These are phyloP conservation scores for Artemia franciscana DNA, from an alignment of 1,140 invertebrate genomes.

Conservation along the genomic window DNA sequence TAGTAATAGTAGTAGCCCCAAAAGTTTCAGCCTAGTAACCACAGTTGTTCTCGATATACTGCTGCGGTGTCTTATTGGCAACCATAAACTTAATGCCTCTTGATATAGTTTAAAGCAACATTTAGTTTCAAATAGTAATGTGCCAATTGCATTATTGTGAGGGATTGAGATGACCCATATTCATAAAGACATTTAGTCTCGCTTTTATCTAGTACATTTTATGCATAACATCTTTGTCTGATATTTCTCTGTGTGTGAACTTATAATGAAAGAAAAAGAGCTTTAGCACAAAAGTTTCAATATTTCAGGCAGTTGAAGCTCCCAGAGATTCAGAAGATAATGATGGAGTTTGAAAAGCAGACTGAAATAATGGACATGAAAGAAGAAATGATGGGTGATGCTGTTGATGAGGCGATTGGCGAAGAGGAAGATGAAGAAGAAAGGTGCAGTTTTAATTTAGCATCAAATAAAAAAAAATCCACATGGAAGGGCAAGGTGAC, in stretches of 20 bases:
- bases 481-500: too few species aligned
- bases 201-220: not conserved
- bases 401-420: conserved; percentile 97
- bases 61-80: too few species aligned
- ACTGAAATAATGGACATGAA: conserved; percentile 99
- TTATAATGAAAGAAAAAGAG: not conserved
- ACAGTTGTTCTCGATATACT: too few species aligned
- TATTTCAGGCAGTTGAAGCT: conserved; percentile 63
- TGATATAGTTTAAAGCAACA: too few species aligned
- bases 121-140: too few species aligned
- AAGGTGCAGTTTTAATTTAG: conserved; percentile 32
- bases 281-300: not conserved
- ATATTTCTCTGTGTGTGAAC: not conserved
- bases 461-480: too few species aligned
- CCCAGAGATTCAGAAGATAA: conserved; percentile 96
- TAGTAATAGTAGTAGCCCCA: too few species aligned
- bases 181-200: too few species aligned
- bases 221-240: not conserved
- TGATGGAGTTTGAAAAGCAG: conserved; percentile 98
- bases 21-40: too few species aligned
- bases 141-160: too few species aligned
- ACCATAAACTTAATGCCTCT: too few species aligned
- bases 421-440: conserved; percentile 96
- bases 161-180: too few species aligned
- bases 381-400: conserved; percentile 99